These are phyloP conservation scores for Turdus rufiventris DNA, from an alignment of 2,113 vertebrate species.

Conservation along the genomic window DNA sequence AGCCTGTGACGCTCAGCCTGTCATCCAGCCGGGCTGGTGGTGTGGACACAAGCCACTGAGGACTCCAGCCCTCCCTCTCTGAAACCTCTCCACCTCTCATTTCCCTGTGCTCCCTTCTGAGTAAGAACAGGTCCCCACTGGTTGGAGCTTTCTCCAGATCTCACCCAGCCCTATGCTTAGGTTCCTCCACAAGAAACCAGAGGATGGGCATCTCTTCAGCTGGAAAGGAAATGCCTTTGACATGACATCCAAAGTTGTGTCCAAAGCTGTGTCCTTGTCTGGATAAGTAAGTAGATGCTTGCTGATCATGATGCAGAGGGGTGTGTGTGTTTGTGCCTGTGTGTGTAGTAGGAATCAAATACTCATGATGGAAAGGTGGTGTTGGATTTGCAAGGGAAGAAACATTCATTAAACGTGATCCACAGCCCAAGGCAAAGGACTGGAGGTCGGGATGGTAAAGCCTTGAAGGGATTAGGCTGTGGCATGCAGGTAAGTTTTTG, in stretches of 20 bases:
- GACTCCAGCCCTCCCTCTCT: neutral
- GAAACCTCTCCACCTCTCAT: neutral
- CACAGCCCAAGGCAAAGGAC: neutral
- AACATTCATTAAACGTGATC: neutral
- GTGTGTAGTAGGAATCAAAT: neutral
- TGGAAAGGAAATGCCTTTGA: neutral
- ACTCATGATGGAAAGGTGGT: neutral
- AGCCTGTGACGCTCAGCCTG: neutral
- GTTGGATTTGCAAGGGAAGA: neutral
- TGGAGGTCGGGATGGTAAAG: neutral
- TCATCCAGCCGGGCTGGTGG: neutral
- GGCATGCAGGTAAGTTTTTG: constrained; percentile 1
- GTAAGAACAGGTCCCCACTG: neutral
- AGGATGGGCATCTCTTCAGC: neutral
- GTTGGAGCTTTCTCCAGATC: neutral
- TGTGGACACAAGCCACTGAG: fast-evolving
- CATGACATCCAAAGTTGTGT: neutral
- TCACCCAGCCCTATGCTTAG: neutral
- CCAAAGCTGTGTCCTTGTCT: neutral
- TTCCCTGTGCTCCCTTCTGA: neutral
- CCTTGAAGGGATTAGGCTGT: neutral
- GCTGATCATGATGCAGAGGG: neutral
- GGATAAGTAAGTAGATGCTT: neutral
- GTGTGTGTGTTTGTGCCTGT: neutral
- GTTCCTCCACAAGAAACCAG: neutral